Evolutionary conservation across 35 echinoderm and acorn worm species (phyloP), one percentile per base, ranked within the genome.

Genomic region (Anneissia japonica): DNA sequence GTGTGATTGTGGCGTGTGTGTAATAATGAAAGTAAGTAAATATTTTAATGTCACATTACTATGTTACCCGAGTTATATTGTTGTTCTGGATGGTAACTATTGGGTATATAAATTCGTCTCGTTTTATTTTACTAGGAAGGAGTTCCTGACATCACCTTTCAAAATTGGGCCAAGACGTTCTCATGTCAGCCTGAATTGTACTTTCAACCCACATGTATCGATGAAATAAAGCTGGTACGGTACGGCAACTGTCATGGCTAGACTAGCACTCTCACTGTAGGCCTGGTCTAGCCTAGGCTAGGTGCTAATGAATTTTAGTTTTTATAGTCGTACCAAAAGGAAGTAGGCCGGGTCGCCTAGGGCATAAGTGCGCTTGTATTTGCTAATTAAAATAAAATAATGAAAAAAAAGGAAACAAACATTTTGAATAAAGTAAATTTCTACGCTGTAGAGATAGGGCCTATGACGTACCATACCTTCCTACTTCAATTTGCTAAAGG

Each of bases 91-190:
- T n/a, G n/a, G n/a, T n/a, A n/a, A n/a, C n/a, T n/a, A n/a, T n/a
- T n/a, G n/a, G n/a, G n/a, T n/a, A n/a, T n/a, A n/a, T n/a, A n/a
- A n/a, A 45, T 45, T 45, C 40, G 4, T 4, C 16, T 16, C 40
- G 40, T 45, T 45, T 45, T 45, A 45, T 45, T 43, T 43, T 43
- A n/a, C 14, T 43, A 43, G 74, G 26, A 75, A 23, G 74, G n/a
- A 28, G 85, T 90, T 82, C 74, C 84, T 43, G 91, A 82, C 4
- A 46, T 80, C 34, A 83, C 39, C 30, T 88, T 93, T 38, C 78
- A 35, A n/a, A 93, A 88, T 36, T 93, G 91, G 91, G 81, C 91
- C 0, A 74, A 83, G 31, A 80, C 91, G 0, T 93, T 88, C 76
- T 84, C 72, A 0, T 93, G 91, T 79, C 14, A 74, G 0, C 91